Evolutionary conservation across 2,888 invertebrate genomes (phyloP), one percentile per base, ranked within the genome.

Genomic region (Alloplasta piceator): DNA sequence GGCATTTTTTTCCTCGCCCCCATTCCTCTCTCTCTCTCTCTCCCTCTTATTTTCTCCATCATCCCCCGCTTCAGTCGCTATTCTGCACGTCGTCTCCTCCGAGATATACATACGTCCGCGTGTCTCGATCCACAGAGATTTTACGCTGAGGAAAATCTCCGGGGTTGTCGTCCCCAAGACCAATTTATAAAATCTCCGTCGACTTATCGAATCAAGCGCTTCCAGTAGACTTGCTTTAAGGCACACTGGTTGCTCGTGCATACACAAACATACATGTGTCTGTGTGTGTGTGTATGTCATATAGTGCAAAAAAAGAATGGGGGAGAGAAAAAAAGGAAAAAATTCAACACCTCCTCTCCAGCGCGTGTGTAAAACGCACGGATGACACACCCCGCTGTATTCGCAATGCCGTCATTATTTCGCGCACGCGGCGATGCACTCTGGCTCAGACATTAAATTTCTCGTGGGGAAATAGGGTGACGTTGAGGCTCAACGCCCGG

Each of bases 151-250:
- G 56, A 75, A 75, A 75, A 58, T 43, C 74, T 79, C 55, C 64
- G 43, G 41, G 36, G 66, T 52, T 52, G 63, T 43, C 26, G 26
- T 26, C 56, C 82, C 76, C 70, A 70, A 78, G 68, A 85, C 83
- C 86, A 86, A 86, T 88, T 87, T 87, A 76, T 84, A 83, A 84
- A 89, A 89, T 87, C 88, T 87, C 84, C 74, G 85, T 82, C 83
- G 82, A 76, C 83, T 85, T 86, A 87, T 87, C 87, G 87, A 86
- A 85, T 85, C 85, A 80, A 80, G 72, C 73, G 76, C 76, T 72
- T 70, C 82, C 75, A 76, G 75, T 36, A 41, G 63, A 72, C 14
- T 72, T 72, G 38, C 12, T 55, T n/a, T 26, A 50, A 71, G 60
- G 71, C 71, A 41, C 43, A 26, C 39, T 39, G 56, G 55, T 41